A percentile compares a stretch with the other conserved stretches of the same genome.
phyloP scores from a whole-genome alignment of 1,140 invertebrate species.

The Heterodera carotae region DNA sequence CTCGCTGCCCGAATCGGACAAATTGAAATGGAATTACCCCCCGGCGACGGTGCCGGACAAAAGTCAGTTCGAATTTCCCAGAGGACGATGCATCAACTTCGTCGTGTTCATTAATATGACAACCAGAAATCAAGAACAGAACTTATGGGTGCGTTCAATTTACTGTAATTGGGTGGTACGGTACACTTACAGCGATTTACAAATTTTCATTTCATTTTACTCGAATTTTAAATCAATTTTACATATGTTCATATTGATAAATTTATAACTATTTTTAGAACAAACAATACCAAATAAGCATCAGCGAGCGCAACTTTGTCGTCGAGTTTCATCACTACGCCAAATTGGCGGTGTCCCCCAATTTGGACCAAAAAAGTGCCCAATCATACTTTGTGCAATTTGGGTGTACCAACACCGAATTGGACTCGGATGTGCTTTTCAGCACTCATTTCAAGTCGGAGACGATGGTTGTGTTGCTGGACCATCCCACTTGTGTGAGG shows the following conservation, averaged over 20 bases:
- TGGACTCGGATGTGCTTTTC: background rate
- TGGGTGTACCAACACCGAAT: background rate
- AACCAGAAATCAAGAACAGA: background rate
- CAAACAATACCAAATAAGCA: background rate
- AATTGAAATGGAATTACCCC: background rate
- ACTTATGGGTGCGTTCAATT: background rate
- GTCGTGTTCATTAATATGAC: background rate
- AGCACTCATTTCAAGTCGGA: background rate
- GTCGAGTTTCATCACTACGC: background rate
- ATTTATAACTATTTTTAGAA: background rate
- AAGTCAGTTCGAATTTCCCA: background rate
- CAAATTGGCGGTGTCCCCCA: background rate
- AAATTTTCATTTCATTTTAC: too few relatives aligned
- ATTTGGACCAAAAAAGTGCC: background rate
- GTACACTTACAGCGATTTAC: too few relatives aligned
- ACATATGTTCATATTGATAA: too few relatives aligned
- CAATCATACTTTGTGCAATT: background rate
- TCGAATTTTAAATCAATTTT: too few relatives aligned
- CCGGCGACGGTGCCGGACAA: background rate
- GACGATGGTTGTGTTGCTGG: background rate
- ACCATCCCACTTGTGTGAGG: background rate
- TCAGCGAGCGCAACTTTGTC: background rate
- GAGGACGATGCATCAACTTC: background rate
- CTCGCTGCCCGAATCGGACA: background rate
- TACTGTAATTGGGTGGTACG: too few relatives aligned